These are phyloP conservation scores for Zosterops japonicus DNA, from an alignment of 2,113 vertebrate species.

Conservation along the genomic window DNA sequence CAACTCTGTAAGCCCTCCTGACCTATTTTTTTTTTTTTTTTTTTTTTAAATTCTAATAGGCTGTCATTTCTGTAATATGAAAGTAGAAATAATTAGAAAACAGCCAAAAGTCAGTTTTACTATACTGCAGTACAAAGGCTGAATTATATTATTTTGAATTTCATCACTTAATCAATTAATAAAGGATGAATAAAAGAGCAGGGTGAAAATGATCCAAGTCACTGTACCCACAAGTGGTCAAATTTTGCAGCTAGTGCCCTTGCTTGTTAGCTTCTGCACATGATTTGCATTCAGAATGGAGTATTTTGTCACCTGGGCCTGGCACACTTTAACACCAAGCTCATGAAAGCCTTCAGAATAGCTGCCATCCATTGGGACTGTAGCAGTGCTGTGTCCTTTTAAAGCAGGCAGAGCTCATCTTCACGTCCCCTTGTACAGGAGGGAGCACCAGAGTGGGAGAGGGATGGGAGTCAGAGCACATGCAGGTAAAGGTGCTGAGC, in stretches of 20 bases:
- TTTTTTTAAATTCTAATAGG: not conserved
- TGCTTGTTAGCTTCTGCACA: not conserved
- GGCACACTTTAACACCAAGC: not conserved
- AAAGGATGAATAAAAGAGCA: not conserved
- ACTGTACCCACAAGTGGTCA: not conserved
- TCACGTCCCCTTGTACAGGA: accelerated
- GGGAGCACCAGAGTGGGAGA: not conserved
- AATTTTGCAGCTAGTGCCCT: not conserved
- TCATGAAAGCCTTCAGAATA: not conserved
- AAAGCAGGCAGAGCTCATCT: not conserved
- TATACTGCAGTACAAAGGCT: not conserved
- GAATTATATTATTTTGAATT: not conserved
- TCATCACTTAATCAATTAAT: not conserved
- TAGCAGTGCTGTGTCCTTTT: not conserved
- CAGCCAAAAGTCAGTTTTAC: not conserved
- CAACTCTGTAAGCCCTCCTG: conserved; percentile 74
- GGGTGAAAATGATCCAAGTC: not conserved
- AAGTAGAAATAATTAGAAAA: not conserved
- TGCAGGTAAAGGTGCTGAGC: not conserved
- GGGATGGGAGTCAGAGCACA: not conserved
- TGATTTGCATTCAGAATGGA: not conserved
- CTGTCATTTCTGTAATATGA: not conserved
- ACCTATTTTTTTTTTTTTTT: not conserved
- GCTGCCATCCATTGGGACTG: not conserved
- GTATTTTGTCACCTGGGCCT: not conserved